phyloP scores from a whole-genome alignment of 2,113 vertebrate species.

The Jacana jacana region DNA sequence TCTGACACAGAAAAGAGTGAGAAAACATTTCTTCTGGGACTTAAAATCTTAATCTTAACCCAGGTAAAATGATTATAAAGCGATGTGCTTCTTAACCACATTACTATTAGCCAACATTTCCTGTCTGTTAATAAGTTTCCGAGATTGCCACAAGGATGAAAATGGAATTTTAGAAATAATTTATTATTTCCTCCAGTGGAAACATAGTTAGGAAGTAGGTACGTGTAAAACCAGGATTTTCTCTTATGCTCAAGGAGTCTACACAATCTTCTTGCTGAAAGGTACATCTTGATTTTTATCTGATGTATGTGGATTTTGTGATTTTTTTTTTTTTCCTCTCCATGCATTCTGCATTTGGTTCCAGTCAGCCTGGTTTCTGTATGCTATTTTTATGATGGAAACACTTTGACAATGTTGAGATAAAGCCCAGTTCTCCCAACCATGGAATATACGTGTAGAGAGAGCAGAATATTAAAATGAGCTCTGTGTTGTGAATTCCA shows the following conservation, averaged over 20 bases:
- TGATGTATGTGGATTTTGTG: not conserved
- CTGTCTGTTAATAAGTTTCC: slow-evolving; percentile 10
- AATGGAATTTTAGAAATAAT: not conserved
- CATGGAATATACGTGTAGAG: not conserved
- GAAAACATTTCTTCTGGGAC: not conserved
- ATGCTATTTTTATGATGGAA: not conserved
- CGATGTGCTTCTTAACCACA: not conserved
- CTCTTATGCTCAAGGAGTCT: not conserved
- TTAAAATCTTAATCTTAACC: not conserved
- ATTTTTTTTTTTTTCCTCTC: not conserved
- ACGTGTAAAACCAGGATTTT: not conserved
- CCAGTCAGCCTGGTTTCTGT: not conserved
- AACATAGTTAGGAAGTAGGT: not conserved
- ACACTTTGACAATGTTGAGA: not conserved
- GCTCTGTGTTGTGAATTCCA: not conserved
- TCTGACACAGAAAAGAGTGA: not conserved
- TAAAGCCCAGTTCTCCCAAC: not conserved
- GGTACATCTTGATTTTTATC: not conserved
- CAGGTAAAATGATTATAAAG: not conserved
- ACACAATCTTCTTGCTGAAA: not conserved
- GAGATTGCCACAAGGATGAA: not conserved
- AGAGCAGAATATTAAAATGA: not conserved
- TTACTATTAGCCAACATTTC: not conserved
- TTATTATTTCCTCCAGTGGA: not conserved
- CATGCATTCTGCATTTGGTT: not conserved